These are phyloP conservation scores for Nasonia giraulti DNA, from an alignment of 1,140 invertebrate genomes.

Conservation along the genomic window DNA sequence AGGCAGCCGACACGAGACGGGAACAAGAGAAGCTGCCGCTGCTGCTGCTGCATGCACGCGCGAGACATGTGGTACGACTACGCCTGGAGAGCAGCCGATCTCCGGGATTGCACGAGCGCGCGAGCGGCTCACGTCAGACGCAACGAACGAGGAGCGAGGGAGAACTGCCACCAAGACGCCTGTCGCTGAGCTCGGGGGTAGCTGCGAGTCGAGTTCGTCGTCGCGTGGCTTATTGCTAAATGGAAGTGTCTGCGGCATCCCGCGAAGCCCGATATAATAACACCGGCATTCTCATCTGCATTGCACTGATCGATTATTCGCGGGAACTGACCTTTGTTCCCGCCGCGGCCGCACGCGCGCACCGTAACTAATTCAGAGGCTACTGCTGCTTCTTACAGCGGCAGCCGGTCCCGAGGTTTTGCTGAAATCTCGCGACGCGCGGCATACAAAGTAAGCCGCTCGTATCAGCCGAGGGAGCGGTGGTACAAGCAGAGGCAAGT, in stretches of 20 bases:
- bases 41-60: not conserved
- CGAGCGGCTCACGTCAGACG: constrained; percentile 23
- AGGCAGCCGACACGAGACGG: not conserved
- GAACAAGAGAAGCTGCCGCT: constrained; percentile 13
- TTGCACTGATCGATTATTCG: constrained; percentile 39
- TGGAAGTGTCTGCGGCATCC: constrained; percentile 47
- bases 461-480: not conserved
- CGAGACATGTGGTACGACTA: constrained; percentile 22
- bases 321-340: not conserved
- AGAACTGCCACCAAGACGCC: not conserved
- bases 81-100: constrained; percentile 23
- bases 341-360: not conserved
- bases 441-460: constrained; percentile 2
- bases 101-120: not conserved
- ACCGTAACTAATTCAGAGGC: not conserved
- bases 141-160: constrained; percentile 13
- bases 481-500: not conserved
- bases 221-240: constrained; percentile 42
- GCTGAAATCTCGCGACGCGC: constrained; percentile 3
- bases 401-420: not conserved
- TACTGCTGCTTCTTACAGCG: not conserved
- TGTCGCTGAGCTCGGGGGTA: constrained; percentile 1
- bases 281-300: not conserved
- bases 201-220: not conserved
- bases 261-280: not conserved